Evolutionary conservation across 2,888 invertebrate genomes (phyloP).

Genomic region (Napeogenes sylphis): DNA sequence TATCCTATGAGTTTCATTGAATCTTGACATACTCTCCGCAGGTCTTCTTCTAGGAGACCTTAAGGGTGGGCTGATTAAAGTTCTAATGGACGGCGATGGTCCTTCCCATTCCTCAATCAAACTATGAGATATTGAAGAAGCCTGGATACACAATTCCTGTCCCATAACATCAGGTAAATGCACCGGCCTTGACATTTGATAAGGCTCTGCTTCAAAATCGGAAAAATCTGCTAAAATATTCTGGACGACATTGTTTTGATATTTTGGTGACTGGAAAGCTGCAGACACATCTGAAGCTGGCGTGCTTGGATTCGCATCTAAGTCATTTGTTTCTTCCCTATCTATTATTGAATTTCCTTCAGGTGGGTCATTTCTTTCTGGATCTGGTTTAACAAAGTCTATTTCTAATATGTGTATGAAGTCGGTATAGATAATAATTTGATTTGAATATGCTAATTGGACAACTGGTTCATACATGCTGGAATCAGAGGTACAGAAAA

Average conservation of each 20-base stretch:
- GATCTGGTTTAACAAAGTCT: conserved; percentile 71
- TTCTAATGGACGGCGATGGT: conserved; percentile 68
- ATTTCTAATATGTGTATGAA: conserved; percentile 88
- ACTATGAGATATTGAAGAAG: conserved; percentile 66
- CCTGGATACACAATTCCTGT: conserved; percentile 69
- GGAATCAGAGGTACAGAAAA: conserved; percentile 91
- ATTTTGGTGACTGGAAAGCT: conserved; percentile 71
- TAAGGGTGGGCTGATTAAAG: conserved; percentile 68
- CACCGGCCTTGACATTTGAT: conserved; percentile 62
- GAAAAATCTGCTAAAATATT: conserved; percentile 81
- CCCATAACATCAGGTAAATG: conserved; percentile 68
- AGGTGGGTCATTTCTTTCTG: conserved; percentile 52
- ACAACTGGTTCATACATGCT: conserved; percentile 85
- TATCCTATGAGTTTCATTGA: conserved; percentile 73
- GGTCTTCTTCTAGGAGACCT: conserved; percentile 68
- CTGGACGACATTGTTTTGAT: conserved; percentile 77
- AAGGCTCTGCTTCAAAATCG: conserved; percentile 78
- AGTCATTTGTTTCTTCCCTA: conserved; percentile 56
- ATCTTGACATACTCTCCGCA: conserved; percentile 73
- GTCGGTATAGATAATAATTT: conserved; percentile 90
- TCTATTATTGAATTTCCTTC: conserved; percentile 59
- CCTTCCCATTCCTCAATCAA: conserved; percentile 76
- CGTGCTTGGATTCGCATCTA: conserved; percentile 59
- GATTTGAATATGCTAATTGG: conserved; percentile 83
- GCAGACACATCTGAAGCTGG: conserved; percentile 64